Evolutionary conservation across 2,888 invertebrate genomes (phyloP), one percentile per base, ranked within the genome.

Genomic region (Phyto melanocephala): DNA sequence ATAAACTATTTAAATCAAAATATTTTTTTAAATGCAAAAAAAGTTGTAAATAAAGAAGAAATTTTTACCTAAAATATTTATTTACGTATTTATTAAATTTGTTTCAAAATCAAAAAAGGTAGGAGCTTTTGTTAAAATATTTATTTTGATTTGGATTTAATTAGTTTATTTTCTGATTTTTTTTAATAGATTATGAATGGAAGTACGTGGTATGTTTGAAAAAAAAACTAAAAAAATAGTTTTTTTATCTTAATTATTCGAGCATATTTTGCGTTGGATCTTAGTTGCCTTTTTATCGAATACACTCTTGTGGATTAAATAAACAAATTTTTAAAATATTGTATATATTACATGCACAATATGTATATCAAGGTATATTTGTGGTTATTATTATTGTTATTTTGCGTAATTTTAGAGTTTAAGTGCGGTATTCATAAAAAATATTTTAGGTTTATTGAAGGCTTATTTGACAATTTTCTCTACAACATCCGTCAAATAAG

Each of bases 21-120:
- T 40, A n/a, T n/a, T n/a, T n/a, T n/a, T 60, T 74, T 81, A 81
- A 81, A 81, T 81, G 81, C 79, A 81, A 63, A 58, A 56, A 47
- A 47, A 37, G n/a, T n/a, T n/a, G n/a, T 33, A 22, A 24, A 62
- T 7, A 37, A 37, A 22, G 13, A 13, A 20, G 10, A 60, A 50
- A 62, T n/a, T n/a, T 58, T 13, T 37, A 24, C 37, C 35, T 70
- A 52, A 65, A 79, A n/a, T 50, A 37, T 50, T 37, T 63, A 15
- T 62, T 45, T 58, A 15, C 50, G 22, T 6, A 15, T 62, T 68
- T 68, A 4, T 42, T 56, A 8, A 11, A 2, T 67, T 40, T 52
- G 37, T 52, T 47, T 60, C 28, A 68, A 28, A 20, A 54, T 52
- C 52, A n/a, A 15, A n/a, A 52, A 6, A 67, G 10, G 1, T 40